Base-by-base conservation (phyloP, 2,888 invertebrate species). In the Machimus rusticus region DNA sequence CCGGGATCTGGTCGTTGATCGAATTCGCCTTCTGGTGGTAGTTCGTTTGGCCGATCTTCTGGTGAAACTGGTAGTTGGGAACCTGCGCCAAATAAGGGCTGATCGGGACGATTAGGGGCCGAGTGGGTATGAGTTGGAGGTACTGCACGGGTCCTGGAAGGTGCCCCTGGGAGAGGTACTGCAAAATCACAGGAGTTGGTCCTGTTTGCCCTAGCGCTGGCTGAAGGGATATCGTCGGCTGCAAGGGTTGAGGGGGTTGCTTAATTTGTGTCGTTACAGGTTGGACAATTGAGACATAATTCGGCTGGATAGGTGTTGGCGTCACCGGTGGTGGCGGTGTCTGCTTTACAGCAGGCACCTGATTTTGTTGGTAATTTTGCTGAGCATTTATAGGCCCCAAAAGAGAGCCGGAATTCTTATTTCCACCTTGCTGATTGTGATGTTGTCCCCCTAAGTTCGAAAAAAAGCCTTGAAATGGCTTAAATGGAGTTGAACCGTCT, bases 71-170 rank as follows among this genome's bases (percentile, higher is more conserved):
- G 39, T 86, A 76, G 23, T 87, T 88, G n/a, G 89, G 88, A 23
- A 89, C 55, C 37, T 87, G 87, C 2, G 87, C 66, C 66, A 92
- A 86, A 86, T 91, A 93, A 0, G 92, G 91, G 84, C 91, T 91
- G 66, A 93, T 91, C 46, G 92, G 93, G 88, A 93, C 92, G 57
- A 92, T 91, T 14, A 92, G 90, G 16, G 93, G 93, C 1, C 92
- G 90, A 0, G 92, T 92, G 74, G 92, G 93, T 86, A 93, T 92
- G 19, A 93, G 88, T 86, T 93, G 92, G 8, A 93, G 89, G 87
- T 92, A 93, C 86, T 93, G 92, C 4, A 92, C 90, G 1, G 91
- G 91, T 82, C 90, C 91, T 81, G 91, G 90, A 28, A 90, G 89
- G 5, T 90, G 89, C 2, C 90, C 84, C 74, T 91, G 90, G 2